Evolutionary conservation across 2,797 vertebrate genomes (phyloP).

Genomic region (Nannoperca australis): DNA sequence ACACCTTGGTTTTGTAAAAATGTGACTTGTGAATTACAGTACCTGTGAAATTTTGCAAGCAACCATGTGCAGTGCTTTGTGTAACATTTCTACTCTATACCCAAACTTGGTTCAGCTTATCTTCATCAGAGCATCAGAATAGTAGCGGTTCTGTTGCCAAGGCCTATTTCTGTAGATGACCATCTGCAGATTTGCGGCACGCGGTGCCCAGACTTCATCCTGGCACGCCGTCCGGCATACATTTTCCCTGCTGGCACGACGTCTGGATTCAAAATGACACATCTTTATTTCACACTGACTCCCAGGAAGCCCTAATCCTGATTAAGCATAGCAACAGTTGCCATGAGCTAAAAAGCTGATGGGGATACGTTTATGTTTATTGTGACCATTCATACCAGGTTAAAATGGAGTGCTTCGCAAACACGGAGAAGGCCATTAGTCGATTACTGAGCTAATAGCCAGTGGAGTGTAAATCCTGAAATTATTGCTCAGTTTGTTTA

Average conservation of each 20-base stretch:
- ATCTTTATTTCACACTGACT: slow-evolving; percentile 69
- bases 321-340: slow-evolving; percentile 61
- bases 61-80: slow-evolving; percentile 21
- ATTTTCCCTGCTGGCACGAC: slow-evolving; percentile 57
- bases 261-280: slow-evolving; percentile 72
- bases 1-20: slow-evolving; percentile 13
- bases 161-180: slow-evolving; percentile 77
- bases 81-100: slow-evolving; percentile 47
- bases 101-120: slow-evolving; percentile 51
- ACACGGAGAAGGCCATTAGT: slow-evolving; percentile 60
- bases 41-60: slow-evolving; percentile 32
- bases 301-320: slow-evolving; percentile 66
- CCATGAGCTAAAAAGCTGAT: slow-evolving; percentile 53
- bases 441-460: slow-evolving; percentile 54
- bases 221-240: slow-evolving; percentile 56
- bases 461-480: slow-evolving; percentile 57
- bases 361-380: slow-evolving; percentile 40
- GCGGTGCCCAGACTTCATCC: slow-evolving; percentile 63
- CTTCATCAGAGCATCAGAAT: slow-evolving; percentile 63
- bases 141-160: slow-evolving; percentile 60
- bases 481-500: slow-evolving; percentile 26
- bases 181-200: slow-evolving; percentile 71
- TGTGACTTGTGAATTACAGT: neutral
- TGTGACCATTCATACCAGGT: slow-evolving; percentile 51
- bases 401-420: slow-evolving; percentile 49